Percentiles rank a stretch among this genome's conserved stretches.
Conservation (phyloP, 2,113 vertebrate genomes). For the Ammodytes dubius region DNA sequence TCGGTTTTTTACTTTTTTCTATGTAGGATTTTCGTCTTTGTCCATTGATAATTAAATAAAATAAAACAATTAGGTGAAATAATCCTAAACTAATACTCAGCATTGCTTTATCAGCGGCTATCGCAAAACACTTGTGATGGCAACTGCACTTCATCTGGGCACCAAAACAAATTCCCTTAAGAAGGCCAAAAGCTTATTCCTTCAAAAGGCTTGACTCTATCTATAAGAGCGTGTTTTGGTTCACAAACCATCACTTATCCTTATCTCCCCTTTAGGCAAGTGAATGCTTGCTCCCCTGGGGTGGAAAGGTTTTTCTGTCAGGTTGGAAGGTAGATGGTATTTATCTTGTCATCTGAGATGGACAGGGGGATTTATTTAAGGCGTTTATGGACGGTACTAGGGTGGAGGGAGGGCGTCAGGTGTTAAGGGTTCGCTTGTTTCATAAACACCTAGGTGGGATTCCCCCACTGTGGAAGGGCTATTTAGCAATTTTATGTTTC, state of each 20-base stretch:
- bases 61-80: slow-evolving; percentile 32
- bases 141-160: slow-evolving; percentile 37
- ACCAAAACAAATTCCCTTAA: slow-evolving; percentile 12
- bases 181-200: slow-evolving; percentile 28
- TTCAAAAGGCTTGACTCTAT: slow-evolving; percentile 31
- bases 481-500: slow-evolving; percentile 45
- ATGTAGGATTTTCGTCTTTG: not conserved
- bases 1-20: not conserved
- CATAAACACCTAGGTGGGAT: slow-evolving; percentile 43
- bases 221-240: slow-evolving; percentile 38
- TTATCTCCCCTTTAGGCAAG: slow-evolving; percentile 55
- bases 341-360: slow-evolving; percentile 73
- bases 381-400: slow-evolving; percentile 44
- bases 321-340: slow-evolving; percentile 42
- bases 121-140: slow-evolving; percentile 35
- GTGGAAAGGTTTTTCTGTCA: slow-evolving; percentile 63
- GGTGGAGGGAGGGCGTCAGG: slow-evolving; percentile 30
- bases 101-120: slow-evolving; percentile 41
- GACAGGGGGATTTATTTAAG: slow-evolving; percentile 68
- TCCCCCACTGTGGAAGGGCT: not conserved
- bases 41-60: slow-evolving; percentile 33
- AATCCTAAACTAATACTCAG: slow-evolving; percentile 51
- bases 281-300: slow-evolving; percentile 24
- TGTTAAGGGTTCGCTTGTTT: slow-evolving; percentile 30
- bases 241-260: slow-evolving; percentile 63